Base-by-base conservation (phyloP, 2,113 vertebrate genomes). In the Sialia sialis region DNA sequence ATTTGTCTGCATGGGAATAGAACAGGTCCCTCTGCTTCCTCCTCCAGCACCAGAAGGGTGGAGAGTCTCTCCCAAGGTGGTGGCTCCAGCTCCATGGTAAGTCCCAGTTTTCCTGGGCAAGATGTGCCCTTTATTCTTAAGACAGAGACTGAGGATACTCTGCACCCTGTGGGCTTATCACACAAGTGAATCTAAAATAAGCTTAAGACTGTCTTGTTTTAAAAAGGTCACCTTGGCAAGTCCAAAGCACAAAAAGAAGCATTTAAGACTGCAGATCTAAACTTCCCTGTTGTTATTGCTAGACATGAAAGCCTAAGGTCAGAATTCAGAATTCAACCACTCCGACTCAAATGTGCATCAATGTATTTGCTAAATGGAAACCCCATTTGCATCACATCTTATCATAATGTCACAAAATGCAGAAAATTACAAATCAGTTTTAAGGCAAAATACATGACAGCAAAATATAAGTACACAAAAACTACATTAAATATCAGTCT, bases 401-500 rank as follows among this genome's bases (percentile, higher is more conserved):
- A 97, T 97, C 97, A 97, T 97, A 98, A 97, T 97, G 98, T 97
- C 98, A 97, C 95, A 93, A 97, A 97, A 96, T 89, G 75, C 98
- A 98, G 95, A 96, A 98, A 97, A 97, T 98, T 98, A 98, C 97
- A 98, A 97, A 98, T 98, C 98, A 97, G 97, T 98, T 98, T 98
- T 98, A 97, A 97, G 97, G 97, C 94, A 92, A 98, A 97, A 97
- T 96, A 98, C 97, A 95, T 98, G 98, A 98, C 98, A 98, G 98
- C 93, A 96, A 96, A 97, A 97, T 97, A 97, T 90, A 98, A 98
- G 98, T 98, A 99, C 98, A 99, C 98, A 98, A 98, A 98, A 99
- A 98, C 97, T 98, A 98, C 99, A 99, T 99, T 99, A 99, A 99
- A 97, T 98, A 98, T 98, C 98, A 96, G 98, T 98, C 98, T 98